Conservation (phyloP, 2,797 vertebrate species). For the Cheracebus regulus region DNA sequence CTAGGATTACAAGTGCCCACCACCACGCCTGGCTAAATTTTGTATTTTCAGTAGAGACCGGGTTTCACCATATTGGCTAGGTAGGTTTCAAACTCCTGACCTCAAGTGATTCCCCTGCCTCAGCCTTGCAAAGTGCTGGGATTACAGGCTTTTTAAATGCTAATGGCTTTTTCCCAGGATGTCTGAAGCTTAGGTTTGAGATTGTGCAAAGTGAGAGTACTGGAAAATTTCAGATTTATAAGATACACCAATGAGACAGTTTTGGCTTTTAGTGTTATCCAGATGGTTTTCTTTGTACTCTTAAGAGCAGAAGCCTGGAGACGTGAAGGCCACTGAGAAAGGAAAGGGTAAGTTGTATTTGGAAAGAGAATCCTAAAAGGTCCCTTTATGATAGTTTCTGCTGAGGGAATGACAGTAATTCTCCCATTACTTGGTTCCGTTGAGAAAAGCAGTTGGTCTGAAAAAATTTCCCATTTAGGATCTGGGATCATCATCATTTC, state of each 20-base stretch:
- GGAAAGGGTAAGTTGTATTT: conserved; percentile 20
- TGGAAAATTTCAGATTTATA: neutral
- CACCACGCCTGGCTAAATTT: neutral
- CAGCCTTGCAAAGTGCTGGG: no score
- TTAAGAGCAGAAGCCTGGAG: neutral
- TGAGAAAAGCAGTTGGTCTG: neutral
- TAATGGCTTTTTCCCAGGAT: neutral
- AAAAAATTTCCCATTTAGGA: neutral
- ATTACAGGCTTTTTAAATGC: neutral
- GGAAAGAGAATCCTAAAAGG: neutral
- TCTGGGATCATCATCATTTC: neutral
- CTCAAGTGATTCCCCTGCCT: neutral
- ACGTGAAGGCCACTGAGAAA: conserved; percentile 10
- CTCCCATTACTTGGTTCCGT: neutral
- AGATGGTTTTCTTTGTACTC: neutral
- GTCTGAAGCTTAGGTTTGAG: neutral
- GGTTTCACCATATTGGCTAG: neutral
- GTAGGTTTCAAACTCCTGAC: neutral
- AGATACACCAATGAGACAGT: neutral
- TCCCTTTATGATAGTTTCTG: neutral
- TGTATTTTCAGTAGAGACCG: neutral
- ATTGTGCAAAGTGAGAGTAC: neutral
- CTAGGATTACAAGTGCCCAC: neutral
- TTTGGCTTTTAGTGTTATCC: neutral
- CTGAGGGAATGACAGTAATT: neutral